A percentile compares a stretch with the other conserved stretches of the same genome.
Evolutionary conservation across 35 echinoderm and acorn worm species (phyloP).

Genomic region (Lytechinus variegatus): DNA sequence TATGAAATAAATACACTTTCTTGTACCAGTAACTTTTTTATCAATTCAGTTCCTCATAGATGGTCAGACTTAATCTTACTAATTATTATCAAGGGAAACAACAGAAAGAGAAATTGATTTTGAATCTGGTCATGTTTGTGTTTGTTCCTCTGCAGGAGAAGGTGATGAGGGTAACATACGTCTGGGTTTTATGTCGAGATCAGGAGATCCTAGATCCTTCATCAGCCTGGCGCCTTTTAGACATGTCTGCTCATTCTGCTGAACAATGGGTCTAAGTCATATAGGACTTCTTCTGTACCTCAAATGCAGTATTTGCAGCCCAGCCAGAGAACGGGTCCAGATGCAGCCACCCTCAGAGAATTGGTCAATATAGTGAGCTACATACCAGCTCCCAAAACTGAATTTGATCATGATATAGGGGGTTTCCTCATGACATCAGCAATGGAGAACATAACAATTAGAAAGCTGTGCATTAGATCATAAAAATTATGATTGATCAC

Average conservation of each 20-base stretch:
- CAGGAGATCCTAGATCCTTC: slow-evolving; percentile 85
- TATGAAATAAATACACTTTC: too few species aligned
- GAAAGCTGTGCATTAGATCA: too few species aligned
- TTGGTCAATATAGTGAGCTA: neutral
- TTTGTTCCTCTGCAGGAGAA: slow-evolving; percentile 75
- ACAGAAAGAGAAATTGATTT: too few species aligned
- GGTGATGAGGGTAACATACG: slow-evolving; percentile 92
- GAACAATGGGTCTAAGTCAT: slow-evolving; percentile 82
- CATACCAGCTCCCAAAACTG: neutral
- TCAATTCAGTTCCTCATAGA: too few species aligned
- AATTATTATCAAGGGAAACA: too few species aligned
- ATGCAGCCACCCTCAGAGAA: neutral
- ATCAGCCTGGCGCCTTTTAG: slow-evolving; percentile 91
- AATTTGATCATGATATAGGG: neutral
- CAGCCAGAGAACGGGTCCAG: neutral
- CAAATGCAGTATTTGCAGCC: too few species aligned
- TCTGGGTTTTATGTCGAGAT: slow-evolving; percentile 94
- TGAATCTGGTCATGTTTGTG: too few species aligned
- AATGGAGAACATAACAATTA: too few species aligned
- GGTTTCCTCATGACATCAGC: neutral
- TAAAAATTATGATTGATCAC: too few species aligned
- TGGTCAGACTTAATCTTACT: too few species aligned
- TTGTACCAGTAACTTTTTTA: too few species aligned
- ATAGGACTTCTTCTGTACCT: neutral
- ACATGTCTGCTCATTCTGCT: slow-evolving; percentile 86